phyloP scores from a whole-genome alignment of 2,797 vertebrate genomes.

The Antennarius maculatus region DNA sequence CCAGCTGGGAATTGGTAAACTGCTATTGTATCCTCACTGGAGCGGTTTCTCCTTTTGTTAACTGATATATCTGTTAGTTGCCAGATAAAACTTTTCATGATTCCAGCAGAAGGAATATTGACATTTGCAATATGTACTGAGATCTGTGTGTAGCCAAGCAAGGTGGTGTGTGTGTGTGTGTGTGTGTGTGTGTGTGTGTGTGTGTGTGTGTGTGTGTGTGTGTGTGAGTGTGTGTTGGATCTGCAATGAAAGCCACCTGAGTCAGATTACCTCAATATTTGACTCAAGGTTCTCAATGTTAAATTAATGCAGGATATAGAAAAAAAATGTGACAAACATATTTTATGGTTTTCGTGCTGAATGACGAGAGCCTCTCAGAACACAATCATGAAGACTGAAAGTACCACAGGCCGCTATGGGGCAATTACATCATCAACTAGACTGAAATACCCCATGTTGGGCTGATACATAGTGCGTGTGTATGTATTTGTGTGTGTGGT shows the following conservation, averaged over 20 bases:
- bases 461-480: conserved; percentile 3
- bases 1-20: too few species aligned
- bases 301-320: conserved; percentile 20
- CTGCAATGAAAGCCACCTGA: conserved; percentile 31
- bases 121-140: too few species aligned
- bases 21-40: too few species aligned
- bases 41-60: too few species aligned
- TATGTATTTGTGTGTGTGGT: conserved; percentile 3
- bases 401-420: conserved; percentile 22
- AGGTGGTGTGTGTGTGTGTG: too few species aligned
- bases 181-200: too few species aligned
- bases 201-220: too few species aligned
- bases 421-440: conserved; percentile 31
- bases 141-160: too few species aligned
- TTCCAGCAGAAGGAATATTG: too few species aligned
- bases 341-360: conserved; percentile 46
- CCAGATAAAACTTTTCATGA: too few species aligned
- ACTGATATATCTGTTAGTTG: too few species aligned
- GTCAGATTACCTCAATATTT: conserved; percentile 35
- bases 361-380: conserved; percentile 38
- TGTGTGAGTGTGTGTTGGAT: background rate
- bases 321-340: conserved; percentile 34
- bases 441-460: background rate
- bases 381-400: conserved; percentile 43
- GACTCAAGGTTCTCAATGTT: conserved; percentile 32